Base-by-base conservation (phyloP, 92 coral and sea anemone genomes). In the Parazoanthus atlanticus region DNA sequence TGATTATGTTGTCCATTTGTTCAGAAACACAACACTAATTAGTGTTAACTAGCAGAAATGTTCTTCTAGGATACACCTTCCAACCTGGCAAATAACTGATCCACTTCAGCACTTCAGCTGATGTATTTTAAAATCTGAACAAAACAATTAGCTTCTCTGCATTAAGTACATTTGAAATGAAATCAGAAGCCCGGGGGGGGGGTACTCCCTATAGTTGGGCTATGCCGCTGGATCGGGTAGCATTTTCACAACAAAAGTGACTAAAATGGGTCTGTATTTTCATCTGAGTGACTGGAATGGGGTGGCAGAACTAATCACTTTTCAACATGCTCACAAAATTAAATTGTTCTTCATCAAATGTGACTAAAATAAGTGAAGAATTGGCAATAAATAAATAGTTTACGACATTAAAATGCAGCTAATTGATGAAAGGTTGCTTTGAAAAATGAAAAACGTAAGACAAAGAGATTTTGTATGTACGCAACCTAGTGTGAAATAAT, bases 81-180 rank as follows among this genome's bases (percentile, higher is more conserved):
- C 73, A 66, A 66, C 73, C 5, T 66, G 73, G 73, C 30, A 66
- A 66, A 23, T 66, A 66, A 66, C 73, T 66, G 73, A 66, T 66
- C 73, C 73, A 66, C 73, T 66, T 23, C 73, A 66, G 73, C 73
- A 66, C 73, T 66, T 66, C 73, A 23, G 30, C 73, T 66, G 26
- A 66, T 66, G 73, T 66, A 66, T 66, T 66, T 66, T 49, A 66
- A 66, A 66, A 66, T 66, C 73, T 0, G 73, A 66, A 66, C 73
- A 66, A 66, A 66, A 66, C 73, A 66, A 66, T 66, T 66, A 66
- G 73, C 73, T 66, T 66, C 73, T 66, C 73, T 66, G 9, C 73
- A 66, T 23, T 66, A 2, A 49, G 56, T 49, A 49, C 56, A 49
- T 49, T 49, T 49, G 56, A 49, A 49, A 49, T 49, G 56, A 49